Evolutionary conservation across 2,113 vertebrate genomes (phyloP).

Genomic region (Onychorhynchus coronatus): DNA sequence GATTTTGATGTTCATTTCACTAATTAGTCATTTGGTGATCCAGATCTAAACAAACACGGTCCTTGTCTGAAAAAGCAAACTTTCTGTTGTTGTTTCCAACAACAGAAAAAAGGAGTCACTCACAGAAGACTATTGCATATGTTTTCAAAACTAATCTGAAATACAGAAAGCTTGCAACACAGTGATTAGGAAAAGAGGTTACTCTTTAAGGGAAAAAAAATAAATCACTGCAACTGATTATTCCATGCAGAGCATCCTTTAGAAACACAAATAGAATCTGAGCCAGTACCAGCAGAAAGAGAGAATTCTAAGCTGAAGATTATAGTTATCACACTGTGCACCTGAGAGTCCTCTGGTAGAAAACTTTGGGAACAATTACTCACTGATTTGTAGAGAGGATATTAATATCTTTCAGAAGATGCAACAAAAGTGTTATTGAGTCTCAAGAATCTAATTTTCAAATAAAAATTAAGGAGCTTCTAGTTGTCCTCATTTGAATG

Average conservation of each 20-base stretch:
- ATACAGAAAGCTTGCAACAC: background rate
- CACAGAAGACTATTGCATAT: background rate
- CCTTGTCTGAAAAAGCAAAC: background rate
- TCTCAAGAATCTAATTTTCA: background rate
- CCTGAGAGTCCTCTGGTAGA: background rate
- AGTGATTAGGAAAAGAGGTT: background rate
- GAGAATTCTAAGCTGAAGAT: background rate
- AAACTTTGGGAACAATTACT: background rate
- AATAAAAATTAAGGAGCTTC: background rate
- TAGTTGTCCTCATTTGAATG: background rate
- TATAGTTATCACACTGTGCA: background rate
- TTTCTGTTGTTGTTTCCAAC: background rate
- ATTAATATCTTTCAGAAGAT: background rate
- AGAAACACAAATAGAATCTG: background rate
- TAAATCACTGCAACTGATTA: background rate
- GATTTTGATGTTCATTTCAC: background rate
- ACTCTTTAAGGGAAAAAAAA: background rate
- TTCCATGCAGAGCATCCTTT: background rate
- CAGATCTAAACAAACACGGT: background rate
- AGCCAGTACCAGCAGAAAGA: background rate
- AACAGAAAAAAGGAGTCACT: background rate
- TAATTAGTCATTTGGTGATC: background rate
- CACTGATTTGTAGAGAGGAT: background rate
- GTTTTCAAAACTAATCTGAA: conserved; percentile 4
- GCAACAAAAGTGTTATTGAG: background rate